Conservation (phyloP, 2,888 invertebrate species). For the Chouioia cunea region DNA sequence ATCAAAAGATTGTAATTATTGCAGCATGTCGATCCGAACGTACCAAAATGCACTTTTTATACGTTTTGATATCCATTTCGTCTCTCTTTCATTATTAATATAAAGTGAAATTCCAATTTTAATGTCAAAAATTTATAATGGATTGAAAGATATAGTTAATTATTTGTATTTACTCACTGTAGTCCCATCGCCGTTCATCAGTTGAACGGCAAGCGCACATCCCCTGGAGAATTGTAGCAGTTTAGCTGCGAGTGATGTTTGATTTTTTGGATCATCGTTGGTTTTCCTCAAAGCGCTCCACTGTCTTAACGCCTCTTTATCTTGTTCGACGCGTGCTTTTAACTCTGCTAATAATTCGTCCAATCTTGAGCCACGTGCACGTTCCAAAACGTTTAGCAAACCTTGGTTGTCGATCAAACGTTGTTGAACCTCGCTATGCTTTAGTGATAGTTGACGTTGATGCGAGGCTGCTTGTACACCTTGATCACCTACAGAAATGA, state of each 20-base stretch:
- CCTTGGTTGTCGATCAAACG: constrained; percentile 93
- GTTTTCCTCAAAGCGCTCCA: constrained; percentile 72
- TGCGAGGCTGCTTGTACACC: constrained; percentile 76
- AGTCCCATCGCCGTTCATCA: constrained; percentile 74
- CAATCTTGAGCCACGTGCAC: constrained; percentile 74
- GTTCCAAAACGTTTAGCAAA: constrained; percentile 85
- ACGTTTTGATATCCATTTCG: too few relatives aligned
- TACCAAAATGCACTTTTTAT: too few relatives aligned
- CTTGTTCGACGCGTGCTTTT: constrained; percentile 86
- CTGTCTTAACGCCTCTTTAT: constrained; percentile 86
- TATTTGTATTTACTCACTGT: constrained; percentile 16
- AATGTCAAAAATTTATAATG: neutral
- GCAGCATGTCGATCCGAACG: too few relatives aligned
- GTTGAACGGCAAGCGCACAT: constrained; percentile 80
- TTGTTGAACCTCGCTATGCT: constrained; percentile 88
- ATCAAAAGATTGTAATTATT: too few relatives aligned
- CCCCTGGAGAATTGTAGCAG: constrained; percentile 82
- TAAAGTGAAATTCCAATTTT: neutral
- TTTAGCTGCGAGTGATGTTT: constrained; percentile 72
- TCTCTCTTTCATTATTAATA: neutral
- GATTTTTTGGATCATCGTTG: constrained; percentile 59
- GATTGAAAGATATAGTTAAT: neutral
- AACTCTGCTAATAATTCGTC: constrained; percentile 82
- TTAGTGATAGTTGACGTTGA: constrained; percentile 87
- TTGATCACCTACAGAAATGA: constrained; percentile 55